These are phyloP conservation scores for Apolygus lucorum DNA, from an alignment of 1,140 invertebrate species.

Conservation along the genomic window DNA sequence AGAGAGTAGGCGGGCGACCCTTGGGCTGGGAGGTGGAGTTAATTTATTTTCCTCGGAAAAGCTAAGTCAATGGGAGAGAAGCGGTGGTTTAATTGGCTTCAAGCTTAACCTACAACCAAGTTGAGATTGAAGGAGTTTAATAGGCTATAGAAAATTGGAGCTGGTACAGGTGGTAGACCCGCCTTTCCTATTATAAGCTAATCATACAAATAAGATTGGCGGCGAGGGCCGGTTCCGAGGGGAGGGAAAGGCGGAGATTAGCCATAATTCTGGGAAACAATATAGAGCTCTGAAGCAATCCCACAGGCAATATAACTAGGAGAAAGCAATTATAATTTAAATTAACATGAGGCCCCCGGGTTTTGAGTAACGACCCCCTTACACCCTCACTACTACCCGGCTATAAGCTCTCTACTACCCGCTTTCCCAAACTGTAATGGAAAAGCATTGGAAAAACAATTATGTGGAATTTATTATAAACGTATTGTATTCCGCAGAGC, in stretches of 20 bases:
- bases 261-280: conserved; percentile 24
- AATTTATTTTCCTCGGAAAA: conserved; percentile 14
- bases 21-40: too few species aligned
- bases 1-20: too few species aligned
- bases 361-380: conserved; percentile 13
- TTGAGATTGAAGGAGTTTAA: conserved; percentile 21
- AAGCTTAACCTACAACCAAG: conserved; percentile 16
- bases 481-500: conserved; percentile 9
- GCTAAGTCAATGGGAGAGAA: conserved; percentile 9
- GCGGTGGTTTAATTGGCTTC: conserved; percentile 16
- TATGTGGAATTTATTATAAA: conserved; percentile 24
- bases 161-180: conserved; percentile 10
- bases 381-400: conserved; percentile 1
- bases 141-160: conserved; percentile 22
- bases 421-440: conserved; percentile 18
- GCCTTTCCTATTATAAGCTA: conserved; percentile 24
- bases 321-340: conserved; percentile 24
- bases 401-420: not conserved
- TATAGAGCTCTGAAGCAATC: conserved; percentile 20
- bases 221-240: not conserved
- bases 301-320: conserved; percentile 24
- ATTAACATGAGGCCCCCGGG: conserved; percentile 22
- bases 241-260: conserved; percentile 11
- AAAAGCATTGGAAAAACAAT: conserved; percentile 23
- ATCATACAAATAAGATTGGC: conserved; percentile 24